phyloP scores from a whole-genome alignment of 2,113 vertebrate species.

The Carlito syrichta region DNA sequence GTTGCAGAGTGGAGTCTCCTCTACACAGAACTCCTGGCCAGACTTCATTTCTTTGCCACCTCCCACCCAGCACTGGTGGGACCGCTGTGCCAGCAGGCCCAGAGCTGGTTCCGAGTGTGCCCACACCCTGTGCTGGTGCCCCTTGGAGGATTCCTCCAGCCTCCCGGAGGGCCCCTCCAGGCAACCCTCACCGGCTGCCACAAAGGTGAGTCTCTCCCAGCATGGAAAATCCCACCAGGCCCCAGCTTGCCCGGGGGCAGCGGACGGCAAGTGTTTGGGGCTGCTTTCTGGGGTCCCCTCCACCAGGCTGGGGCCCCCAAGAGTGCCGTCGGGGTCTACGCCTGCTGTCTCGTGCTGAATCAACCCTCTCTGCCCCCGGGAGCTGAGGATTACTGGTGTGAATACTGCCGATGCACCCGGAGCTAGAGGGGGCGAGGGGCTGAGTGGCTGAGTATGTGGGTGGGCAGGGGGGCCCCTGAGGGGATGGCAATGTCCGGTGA shows the following conservation, averaged over 20 bases:
- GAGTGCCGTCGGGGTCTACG: background rate
- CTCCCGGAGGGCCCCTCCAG: conserved; percentile 82
- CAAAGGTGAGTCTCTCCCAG: conserved; percentile 76
- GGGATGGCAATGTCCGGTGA: too few relatives aligned
- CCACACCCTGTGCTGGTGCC: conserved; percentile 83
- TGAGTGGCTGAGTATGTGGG: too few relatives aligned
- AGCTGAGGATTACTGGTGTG: background rate
- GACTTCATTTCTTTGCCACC: conserved; percentile 78
- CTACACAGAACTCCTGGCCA: conserved; percentile 82
- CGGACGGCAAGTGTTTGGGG: background rate
- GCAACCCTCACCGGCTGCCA: conserved; percentile 77
- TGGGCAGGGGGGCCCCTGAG: too few relatives aligned
- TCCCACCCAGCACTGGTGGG: conserved; percentile 79
- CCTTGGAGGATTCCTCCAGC: conserved; percentile 83
- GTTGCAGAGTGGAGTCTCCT: conserved; percentile 80
- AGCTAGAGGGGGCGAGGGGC: too few relatives aligned
- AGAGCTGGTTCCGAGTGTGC: conserved; percentile 80
- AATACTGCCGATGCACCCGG: background rate
- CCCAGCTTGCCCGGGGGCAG: fast-evolving
- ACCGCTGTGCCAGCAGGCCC: conserved; percentile 83
- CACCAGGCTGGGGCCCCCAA: background rate
- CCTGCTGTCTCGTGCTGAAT: background rate
- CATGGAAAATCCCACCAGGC: background rate
- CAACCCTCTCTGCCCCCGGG: background rate
- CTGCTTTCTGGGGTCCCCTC: background rate